Percentiles rank a stretch among this genome's conserved stretches.
These are phyloP conservation scores for Pelecanus crispus DNA, from an alignment of 2,113 vertebrate species.

Conservation along the genomic window DNA sequence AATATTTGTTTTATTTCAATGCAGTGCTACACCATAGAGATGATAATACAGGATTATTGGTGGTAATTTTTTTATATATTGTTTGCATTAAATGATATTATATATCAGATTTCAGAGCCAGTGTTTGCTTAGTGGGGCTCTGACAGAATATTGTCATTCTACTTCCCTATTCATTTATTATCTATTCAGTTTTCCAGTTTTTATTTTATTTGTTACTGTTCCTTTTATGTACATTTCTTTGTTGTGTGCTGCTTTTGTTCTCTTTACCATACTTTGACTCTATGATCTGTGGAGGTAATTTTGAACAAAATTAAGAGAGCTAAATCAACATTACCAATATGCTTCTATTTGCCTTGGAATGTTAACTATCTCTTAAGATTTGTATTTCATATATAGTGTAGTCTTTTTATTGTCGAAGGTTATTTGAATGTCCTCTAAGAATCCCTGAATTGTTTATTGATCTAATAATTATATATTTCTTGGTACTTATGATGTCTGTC, in stretches of 20 bases:
- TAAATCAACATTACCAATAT: constrained; percentile 47
- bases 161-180: constrained; percentile 15
- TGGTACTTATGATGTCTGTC: neutral
- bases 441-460: constrained; percentile 37
- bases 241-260: constrained; percentile 18
- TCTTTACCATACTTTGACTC: neutral
- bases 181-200: constrained; percentile 1
- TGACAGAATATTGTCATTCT: neutral
- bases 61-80: neutral
- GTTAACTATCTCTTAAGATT: constrained; percentile 16
- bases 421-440: constrained; percentile 38
- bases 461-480: constrained; percentile 37
- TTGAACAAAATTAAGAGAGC: constrained; percentile 44
- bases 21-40: neutral
- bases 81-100: constrained; percentile 9
- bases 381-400: neutral
- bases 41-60: neutral
- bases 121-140: neutral
- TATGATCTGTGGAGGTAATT: constrained; percentile 43
- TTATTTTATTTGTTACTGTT: constrained; percentile 35
- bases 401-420: constrained; percentile 13
- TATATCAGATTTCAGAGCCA: neutral
- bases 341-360: constrained; percentile 18
- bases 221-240: constrained; percentile 2
- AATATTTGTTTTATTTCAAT: neutral